phyloP scores from a whole-genome alignment of 2,113 vertebrate genomes.

The Addax nasomaculatus region DNA sequence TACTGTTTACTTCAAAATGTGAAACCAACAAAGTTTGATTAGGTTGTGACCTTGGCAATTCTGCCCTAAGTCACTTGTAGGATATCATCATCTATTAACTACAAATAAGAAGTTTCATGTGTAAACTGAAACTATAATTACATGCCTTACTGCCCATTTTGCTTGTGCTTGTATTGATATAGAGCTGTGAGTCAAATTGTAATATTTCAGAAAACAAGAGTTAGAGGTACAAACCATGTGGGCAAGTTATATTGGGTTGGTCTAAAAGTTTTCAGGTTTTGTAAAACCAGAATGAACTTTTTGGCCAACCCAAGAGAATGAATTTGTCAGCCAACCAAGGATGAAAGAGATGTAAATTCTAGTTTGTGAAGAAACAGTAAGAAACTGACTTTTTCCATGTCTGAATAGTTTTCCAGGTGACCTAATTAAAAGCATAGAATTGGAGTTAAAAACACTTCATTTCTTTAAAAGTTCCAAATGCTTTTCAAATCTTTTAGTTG shows the following conservation, averaged over 20 bases:
- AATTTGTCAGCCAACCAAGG: background rate
- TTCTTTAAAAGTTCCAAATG: background rate
- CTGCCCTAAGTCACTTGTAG: background rate
- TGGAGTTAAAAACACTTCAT: background rate
- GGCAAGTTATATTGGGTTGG: background rate
- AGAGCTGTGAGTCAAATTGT: background rate
- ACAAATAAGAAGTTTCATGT: background rate
- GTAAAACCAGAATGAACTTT: background rate
- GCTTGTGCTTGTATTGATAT: background rate
- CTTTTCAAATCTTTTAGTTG: background rate
- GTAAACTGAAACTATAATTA: background rate
- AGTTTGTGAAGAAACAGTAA: background rate
- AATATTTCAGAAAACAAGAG: background rate
- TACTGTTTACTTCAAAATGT: slow-evolving; percentile 8
- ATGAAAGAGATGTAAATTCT: background rate
- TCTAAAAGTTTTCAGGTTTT: background rate
- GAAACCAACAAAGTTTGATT: slow-evolving; percentile 11
- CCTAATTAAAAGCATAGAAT: background rate
- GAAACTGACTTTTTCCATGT: background rate
- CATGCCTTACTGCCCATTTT: background rate
- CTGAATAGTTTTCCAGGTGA: background rate
- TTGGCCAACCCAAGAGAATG: background rate
- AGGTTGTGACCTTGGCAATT: slow-evolving; percentile 18
- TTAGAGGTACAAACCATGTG: background rate
- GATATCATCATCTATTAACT: slow-evolving; percentile 12